Percentiles rank a stretch among this genome's conserved stretches.
Conservation (phyloP, 2,797 vertebrate species). For the Sparidentex hasta region DNA sequence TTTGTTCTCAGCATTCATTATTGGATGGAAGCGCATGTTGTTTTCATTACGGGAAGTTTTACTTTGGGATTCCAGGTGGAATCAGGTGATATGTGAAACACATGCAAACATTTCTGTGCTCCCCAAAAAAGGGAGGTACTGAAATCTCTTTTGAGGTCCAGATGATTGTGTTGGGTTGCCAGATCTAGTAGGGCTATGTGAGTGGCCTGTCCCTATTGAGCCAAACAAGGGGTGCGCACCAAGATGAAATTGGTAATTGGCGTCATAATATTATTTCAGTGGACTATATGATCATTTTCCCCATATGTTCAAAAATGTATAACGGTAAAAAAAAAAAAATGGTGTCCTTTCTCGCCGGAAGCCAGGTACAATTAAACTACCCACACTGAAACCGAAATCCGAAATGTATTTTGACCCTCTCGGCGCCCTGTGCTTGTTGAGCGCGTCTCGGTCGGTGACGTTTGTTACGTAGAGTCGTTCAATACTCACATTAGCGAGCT, state of each 20-base stretch:
- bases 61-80: not conserved
- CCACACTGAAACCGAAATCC: not conserved
- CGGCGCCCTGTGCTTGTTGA: slow-evolving; percentile 36
- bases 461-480: slow-evolving; percentile 41
- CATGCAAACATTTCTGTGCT: not conserved
- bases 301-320: too few relatives aligned
- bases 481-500: slow-evolving; percentile 60
- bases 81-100: not conserved
- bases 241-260: not conserved
- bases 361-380: not conserved
- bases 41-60: not conserved
- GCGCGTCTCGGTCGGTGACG: slow-evolving; percentile 55
- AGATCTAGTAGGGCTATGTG: not conserved
- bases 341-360: not conserved
- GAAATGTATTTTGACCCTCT: slow-evolving; percentile 44
- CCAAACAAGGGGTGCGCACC: not conserved
- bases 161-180: not conserved
- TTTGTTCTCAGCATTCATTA: not conserved
- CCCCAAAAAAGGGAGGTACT: not conserved
- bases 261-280: too few relatives aligned
- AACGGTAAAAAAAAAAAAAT: too few relatives aligned
- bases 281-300: too few relatives aligned
- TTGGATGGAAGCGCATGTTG: not conserved
- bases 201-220: not conserved
- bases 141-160: not conserved